These are phyloP conservation scores for Pterostichus madidus DNA, from an alignment of 2,888 invertebrate genomes.

Conservation along the genomic window DNA sequence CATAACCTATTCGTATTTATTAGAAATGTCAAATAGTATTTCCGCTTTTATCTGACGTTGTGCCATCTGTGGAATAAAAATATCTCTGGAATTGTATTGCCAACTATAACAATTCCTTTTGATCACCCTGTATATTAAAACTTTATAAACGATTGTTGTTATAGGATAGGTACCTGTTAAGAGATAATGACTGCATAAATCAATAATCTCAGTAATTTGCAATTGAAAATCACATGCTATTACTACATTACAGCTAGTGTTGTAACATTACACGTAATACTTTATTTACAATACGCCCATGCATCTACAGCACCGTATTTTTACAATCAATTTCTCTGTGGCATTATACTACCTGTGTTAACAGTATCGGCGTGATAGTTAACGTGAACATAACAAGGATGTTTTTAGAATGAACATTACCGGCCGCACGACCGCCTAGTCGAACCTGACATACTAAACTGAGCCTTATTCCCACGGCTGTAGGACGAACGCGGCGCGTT, in stretches of 20 bases:
- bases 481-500: conserved; percentile 8
- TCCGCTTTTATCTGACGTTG: no score
- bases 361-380: conserved; percentile 12
- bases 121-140: no score
- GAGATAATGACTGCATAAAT: conserved; percentile 59
- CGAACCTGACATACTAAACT: conserved; percentile 28
- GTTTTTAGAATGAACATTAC: conserved; percentile 61
- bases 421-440: neutral
- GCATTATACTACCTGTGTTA: conserved; percentile 36
- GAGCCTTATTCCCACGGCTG: conserved; percentile 38
- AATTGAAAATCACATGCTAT: conserved; percentile 64
- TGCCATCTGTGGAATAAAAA: no score
- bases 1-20: no score
- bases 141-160: no score
- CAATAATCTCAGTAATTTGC: conserved; percentile 65
- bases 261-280: conserved; percentile 40
- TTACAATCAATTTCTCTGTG: conserved; percentile 44
- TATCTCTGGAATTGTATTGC: no score
- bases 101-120: no score
- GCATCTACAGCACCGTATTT: conserved; percentile 1
- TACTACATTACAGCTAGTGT: neutral
- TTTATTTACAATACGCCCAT: conserved; percentile 39
- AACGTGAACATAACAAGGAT: conserved; percentile 30
- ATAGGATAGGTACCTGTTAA: conserved; percentile 32
- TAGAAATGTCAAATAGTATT: no score